These are phyloP conservation scores for Crossaster papposus DNA, from an alignment of 53 echinoderm and acorn worm genomes.

Conservation along the genomic window DNA sequence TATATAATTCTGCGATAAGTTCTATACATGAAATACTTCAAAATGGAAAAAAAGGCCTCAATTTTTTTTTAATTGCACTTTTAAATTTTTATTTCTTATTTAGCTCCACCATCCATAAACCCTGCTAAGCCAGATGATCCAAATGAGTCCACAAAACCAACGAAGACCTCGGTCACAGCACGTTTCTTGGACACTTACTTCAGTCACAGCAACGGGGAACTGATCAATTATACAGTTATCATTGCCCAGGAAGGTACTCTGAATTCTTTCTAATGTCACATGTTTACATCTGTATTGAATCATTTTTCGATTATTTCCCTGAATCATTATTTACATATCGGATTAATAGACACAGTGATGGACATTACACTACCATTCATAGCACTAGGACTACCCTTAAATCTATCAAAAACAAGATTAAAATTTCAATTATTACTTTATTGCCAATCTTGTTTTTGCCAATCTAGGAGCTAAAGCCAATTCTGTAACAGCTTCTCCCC, in stretches of 20 bases:
- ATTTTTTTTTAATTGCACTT: too few species aligned
- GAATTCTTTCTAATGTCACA: too few species aligned
- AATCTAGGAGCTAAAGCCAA: background rate
- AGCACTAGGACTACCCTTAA: too few species aligned
- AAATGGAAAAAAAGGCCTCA: too few species aligned
- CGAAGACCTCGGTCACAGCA: conserved; percentile 51
- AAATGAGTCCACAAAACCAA: background rate
- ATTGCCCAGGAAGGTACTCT: conserved; percentile 67
- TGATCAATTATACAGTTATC: conserved; percentile 58
- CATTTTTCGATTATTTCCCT: too few species aligned
- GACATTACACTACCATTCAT: too few species aligned
- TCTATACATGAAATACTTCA: too few species aligned
- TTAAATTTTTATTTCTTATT: background rate
- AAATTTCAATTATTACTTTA: background rate
- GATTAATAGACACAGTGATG: too few species aligned
- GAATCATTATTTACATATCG: too few species aligned
- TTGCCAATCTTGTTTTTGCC: background rate
- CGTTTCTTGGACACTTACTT: conserved; percentile 49
- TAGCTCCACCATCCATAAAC: background rate
- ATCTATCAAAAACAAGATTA: background rate
- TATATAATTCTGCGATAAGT: too few species aligned
- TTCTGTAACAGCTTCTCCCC: background rate
- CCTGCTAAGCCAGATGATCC: background rate
- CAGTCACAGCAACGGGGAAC: conserved; percentile 57
- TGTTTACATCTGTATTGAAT: too few species aligned